Evolutionary conservation across 2,888 invertebrate genomes (phyloP).

Genomic region (Ichneumoninae sp.): DNA sequence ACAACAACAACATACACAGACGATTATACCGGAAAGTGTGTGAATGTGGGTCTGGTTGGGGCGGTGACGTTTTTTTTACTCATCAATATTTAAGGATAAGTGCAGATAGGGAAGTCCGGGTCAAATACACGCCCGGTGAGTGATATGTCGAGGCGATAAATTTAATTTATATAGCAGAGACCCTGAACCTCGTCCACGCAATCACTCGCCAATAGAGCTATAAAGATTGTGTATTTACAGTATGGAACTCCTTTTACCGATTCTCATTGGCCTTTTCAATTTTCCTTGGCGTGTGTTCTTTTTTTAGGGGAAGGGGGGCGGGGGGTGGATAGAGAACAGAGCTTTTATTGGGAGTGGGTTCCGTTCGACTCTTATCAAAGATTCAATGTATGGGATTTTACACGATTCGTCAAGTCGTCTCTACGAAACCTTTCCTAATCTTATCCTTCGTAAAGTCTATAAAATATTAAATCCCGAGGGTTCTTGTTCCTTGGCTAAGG

Average conservation of each 20-base stretch:
- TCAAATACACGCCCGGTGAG: neutral
- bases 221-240: neutral
- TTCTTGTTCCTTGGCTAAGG: neutral
- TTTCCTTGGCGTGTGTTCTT: neutral
- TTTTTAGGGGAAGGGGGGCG: neutral
- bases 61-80: neutral
- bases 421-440: neutral
- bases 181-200: neutral
- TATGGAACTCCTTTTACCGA: neutral
- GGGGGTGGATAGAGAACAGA: neutral
- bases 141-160: slow-evolving; percentile 5
- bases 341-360: neutral
- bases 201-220: neutral
- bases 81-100: slow-evolving; percentile 28
- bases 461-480: slow-evolving; percentile 14
- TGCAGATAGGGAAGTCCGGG: neutral
- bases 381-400: neutral
- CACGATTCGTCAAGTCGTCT: neutral
- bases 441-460: neutral
- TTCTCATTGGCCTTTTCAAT: neutral
- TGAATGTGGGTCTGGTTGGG: neutral
- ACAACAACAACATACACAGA: neutral
- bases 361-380: neutral
- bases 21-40: slow-evolving; percentile 2
- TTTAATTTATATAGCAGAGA: slow-evolving; percentile 13